A percentile compares a stretch with the other conserved stretches of the same genome.
Conservation (phyloP, 2,888 invertebrate genomes). For the Osmoderma eremita region DNA sequence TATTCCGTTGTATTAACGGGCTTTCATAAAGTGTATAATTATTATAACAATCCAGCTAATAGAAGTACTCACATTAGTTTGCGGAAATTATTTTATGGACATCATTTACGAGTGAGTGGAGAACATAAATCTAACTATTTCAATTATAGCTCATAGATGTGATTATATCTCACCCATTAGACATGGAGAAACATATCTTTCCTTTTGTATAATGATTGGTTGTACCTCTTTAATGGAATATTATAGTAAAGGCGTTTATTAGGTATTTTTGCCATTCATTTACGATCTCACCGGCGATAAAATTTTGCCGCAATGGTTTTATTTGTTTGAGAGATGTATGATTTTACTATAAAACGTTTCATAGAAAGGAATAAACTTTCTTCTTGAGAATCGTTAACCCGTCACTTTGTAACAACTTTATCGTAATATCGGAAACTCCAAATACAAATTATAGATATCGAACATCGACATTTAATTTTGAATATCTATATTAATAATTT, state of each 20-base stretch:
- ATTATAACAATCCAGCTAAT: constrained; percentile 10
- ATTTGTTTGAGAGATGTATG: no score
- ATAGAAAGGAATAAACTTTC: not conserved
- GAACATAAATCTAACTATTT: constrained; percentile 33
- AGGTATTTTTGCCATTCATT: no score
- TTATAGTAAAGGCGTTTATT: no score
- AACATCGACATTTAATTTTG: constrained; percentile 39
- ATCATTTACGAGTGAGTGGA: constrained; percentile 39
- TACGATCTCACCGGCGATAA: no score
- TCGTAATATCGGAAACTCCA: constrained; percentile 29
- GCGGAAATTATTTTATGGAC: constrained; percentile 34
- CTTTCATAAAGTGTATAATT: constrained; percentile 31
- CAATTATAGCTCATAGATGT: constrained; percentile 14
- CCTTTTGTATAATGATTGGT: constrained; percentile 1
- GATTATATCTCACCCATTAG: constrained; percentile 21
- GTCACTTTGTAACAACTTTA: constrained; percentile 5
- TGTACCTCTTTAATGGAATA: not conserved
- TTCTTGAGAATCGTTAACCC: not conserved
- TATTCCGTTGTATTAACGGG: no score
- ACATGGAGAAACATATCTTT: constrained; percentile 11
- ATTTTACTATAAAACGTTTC: no score
- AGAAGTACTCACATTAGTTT: constrained; percentile 16
- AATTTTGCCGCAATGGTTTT: no score
- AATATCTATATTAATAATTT: constrained; percentile 40
- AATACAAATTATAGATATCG: constrained; percentile 37